Conservation (phyloP, 2,797 vertebrate species). For the Ptychobarbus kaznakovi region DNA sequence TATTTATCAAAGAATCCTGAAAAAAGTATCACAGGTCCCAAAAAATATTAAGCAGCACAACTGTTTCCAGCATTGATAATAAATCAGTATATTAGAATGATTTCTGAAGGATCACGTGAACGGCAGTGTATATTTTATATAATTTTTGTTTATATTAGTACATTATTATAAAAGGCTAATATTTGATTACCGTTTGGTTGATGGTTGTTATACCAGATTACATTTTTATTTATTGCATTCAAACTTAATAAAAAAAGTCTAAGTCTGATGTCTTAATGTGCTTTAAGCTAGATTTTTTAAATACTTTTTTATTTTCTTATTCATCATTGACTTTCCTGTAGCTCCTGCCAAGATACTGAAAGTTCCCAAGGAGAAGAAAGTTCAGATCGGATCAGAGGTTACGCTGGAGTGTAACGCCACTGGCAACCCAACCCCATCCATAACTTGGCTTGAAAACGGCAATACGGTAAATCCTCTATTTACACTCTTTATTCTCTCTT, state of each 20-base stretch:
- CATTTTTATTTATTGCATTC: not conserved
- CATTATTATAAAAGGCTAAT: not conserved
- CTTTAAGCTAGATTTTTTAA: not conserved
- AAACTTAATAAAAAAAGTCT: not conserved
- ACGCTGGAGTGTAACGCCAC: conserved; percentile 88
- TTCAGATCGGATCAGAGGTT: conserved; percentile 89
- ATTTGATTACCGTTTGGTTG: not conserved
- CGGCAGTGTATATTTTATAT: no score
- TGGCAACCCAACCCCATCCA: conserved; percentile 89
- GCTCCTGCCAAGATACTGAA: conserved; percentile 94
- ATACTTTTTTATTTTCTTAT: not conserved
- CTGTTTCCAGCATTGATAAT: no score
- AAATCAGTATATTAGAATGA: no score
- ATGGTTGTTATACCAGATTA: not conserved
- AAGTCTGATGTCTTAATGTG: not conserved
- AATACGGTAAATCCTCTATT: conserved; percentile 85
- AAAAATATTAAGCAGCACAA: no score
- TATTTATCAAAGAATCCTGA: no score
- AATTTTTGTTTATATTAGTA: not conserved
- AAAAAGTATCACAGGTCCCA: no score
- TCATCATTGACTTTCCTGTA: conserved; percentile 58
- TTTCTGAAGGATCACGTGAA: no score
- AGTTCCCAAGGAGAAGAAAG: conserved; percentile 91
- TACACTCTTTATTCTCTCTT: not conserved
- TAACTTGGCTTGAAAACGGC: conserved; percentile 97